These are phyloP conservation scores for Alcedo atthis DNA, from an alignment of 2,797 vertebrate species.

Conservation along the genomic window DNA sequence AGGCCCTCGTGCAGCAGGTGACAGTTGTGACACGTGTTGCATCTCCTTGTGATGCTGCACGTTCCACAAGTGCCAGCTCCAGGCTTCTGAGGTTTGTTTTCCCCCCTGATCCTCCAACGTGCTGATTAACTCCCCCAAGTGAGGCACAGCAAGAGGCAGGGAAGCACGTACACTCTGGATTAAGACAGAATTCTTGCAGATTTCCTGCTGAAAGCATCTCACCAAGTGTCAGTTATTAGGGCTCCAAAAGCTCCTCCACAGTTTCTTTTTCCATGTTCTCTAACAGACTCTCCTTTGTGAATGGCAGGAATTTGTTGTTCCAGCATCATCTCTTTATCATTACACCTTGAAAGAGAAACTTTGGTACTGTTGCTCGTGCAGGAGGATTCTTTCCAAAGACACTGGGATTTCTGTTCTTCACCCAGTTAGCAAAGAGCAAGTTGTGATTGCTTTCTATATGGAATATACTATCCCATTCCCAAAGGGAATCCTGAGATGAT, in stretches of 20 bases:
- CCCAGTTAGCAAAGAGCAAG: not conserved
- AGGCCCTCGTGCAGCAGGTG: not conserved
- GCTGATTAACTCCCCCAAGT: not conserved
- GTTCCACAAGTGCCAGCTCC: not conserved
- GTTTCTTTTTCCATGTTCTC: not conserved
- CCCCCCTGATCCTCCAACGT: not conserved
- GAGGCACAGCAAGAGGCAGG: not conserved
- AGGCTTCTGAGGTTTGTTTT: not conserved
- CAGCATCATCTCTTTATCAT: not conserved
- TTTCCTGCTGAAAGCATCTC: not conserved
- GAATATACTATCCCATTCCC: not conserved
- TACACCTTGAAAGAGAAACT: not conserved
- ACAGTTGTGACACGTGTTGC: not conserved
- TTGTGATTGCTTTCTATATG: not conserved
- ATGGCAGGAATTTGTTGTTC: not conserved
- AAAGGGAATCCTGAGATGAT: not conserved
- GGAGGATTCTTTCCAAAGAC: not conserved
- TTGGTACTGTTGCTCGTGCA: not conserved
- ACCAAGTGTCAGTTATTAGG: not conserved
- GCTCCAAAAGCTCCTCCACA: not conserved
- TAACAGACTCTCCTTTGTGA: not conserved
- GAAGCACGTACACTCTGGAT: accelerated
- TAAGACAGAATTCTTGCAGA: not conserved
- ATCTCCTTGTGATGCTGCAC: not conserved
- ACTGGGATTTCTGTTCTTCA: not conserved